phyloP scores from a whole-genome alignment of 2,888 invertebrate species.

The Arctia plantaginis region DNA sequence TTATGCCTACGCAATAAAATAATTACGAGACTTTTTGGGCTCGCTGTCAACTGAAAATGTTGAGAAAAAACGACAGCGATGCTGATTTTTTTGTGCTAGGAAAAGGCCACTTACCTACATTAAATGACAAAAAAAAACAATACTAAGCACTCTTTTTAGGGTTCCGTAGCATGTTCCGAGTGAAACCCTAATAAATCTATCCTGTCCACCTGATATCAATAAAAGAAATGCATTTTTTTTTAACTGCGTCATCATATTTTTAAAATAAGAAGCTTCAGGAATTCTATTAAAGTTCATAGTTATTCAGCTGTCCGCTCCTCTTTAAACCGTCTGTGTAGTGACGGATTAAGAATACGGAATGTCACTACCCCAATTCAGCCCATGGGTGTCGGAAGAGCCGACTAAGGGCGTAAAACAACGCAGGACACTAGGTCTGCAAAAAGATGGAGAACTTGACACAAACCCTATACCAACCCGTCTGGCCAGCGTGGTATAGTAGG shows the following conservation, averaged over 20 bases:
- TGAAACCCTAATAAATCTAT: neutral
- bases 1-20: neutral
- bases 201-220: neutral
- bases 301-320: neutral
- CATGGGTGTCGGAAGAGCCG: no score
- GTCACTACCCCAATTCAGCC: no score
- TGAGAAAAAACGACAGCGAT: neutral
- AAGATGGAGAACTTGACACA: no score
- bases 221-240: neutral
- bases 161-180: neutral
- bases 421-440: no score
- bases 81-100: neutral
- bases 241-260: neutral
- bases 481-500: no score
- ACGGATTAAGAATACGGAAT: no score
- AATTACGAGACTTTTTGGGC: neutral
- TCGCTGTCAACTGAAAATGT: neutral
- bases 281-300: neutral
- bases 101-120: conserved; percentile 3
- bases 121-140: neutral
- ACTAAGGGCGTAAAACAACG: no score
- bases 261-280: neutral
- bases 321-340: no score
- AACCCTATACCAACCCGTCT: no score
- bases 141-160: neutral